Conservation (phyloP, 2,113 vertebrate genomes). For the Sardina pilchardus region DNA sequence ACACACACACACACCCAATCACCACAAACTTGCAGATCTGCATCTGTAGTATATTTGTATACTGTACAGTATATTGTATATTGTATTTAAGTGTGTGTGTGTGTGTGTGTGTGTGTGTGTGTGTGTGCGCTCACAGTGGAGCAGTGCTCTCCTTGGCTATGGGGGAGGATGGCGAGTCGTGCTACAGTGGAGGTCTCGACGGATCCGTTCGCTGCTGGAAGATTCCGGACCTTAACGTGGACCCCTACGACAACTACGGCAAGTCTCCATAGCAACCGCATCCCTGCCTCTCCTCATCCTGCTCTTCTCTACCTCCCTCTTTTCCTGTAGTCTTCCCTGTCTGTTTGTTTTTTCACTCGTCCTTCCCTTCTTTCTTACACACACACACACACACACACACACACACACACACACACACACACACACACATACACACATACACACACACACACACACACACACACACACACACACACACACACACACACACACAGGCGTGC, state of each 20-base stretch:
- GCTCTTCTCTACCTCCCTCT: background rate
- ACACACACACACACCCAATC: background rate
- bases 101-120: conserved; percentile 13
- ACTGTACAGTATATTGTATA: background rate
- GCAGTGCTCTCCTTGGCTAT: conserved; percentile 81
- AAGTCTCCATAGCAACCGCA: conserved; percentile 44
- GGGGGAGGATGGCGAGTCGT: conserved; percentile 77
- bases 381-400: background rate
- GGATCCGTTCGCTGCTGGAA: conserved; percentile 83
- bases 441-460: background rate
- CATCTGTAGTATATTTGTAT: background rate
- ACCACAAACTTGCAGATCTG: background rate
- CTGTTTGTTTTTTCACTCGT: background rate
- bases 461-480: background rate
- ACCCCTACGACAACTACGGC: conserved; percentile 90
- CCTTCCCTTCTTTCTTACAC: background rate
- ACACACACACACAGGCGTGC: background rate
- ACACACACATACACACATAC: background rate
- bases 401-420: background rate
- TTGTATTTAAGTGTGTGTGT: background rate
- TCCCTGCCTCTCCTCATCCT: background rate
- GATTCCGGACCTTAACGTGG: conserved; percentile 85
- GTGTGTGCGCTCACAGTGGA: conserved; percentile 69
- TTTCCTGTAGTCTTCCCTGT: background rate
- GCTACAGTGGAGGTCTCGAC: conserved; percentile 84